Evolutionary conservation across 64 coral and sea anemone species (phyloP).

Genomic region (Montipora capricornis): DNA sequence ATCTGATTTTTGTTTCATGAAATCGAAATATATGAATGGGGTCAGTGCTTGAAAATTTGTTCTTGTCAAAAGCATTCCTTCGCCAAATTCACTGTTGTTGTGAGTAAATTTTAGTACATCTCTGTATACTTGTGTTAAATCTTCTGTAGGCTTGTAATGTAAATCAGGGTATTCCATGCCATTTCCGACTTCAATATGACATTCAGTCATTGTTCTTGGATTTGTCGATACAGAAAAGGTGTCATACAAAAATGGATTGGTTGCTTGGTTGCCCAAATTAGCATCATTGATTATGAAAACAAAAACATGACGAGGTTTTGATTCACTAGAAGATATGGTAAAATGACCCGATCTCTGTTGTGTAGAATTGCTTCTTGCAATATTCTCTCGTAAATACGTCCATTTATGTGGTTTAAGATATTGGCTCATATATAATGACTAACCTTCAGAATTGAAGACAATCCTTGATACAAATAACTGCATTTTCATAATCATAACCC

Average conservation of each 20-base stretch:
- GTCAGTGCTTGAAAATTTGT: background rate
- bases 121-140: background rate
- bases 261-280: background rate
- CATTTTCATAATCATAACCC: slow-evolving; percentile 2
- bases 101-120: background rate
- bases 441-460: slow-evolving; percentile 19
- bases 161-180: background rate
- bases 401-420: slow-evolving; percentile 46
- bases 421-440: slow-evolving; percentile 9
- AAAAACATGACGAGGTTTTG: slow-evolving; percentile 43
- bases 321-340: background rate
- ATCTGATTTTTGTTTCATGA: slow-evolving; percentile 2
- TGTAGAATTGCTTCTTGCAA: background rate
- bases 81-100: too few species aligned
- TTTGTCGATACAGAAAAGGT: slow-evolving; percentile 28
- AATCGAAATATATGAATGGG: background rate
- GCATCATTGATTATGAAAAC: slow-evolving; percentile 42
- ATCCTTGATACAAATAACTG: slow-evolving; percentile 18
- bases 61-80: too few species aligned
- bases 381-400: background rate
- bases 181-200: slow-evolving; percentile 19
- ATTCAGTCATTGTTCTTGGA: background rate
- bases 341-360: slow-evolving; percentile 10
- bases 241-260: slow-evolving; percentile 50
- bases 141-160: background rate